Base-by-base conservation (phyloP, 2,797 vertebrate genomes). In the Spea hammondii region DNA sequence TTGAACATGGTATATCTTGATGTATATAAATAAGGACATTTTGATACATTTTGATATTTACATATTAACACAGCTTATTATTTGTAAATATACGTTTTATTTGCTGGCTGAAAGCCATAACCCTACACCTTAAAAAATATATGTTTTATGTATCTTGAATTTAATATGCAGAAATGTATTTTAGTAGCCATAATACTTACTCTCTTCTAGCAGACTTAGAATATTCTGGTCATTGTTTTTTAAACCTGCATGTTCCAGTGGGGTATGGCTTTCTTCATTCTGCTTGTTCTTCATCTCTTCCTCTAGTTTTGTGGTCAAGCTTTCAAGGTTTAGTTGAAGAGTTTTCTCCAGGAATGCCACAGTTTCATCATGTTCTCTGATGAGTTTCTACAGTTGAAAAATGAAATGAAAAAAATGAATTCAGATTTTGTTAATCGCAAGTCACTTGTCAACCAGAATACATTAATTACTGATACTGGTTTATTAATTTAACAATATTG, bases 151-250 rank as follows among this genome's bases (percentile, higher is more conserved):
- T 32, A 32, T 32, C 32, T 32, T 32, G 32, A 32, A 32, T 32
- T 32, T 32, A 32, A 32, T 32, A 32, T 32, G 32, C 32, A 32
- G 32, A 50, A 6, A 47, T 59, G 5, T 60, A 50, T 74, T 32
- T 32, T 32, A 32, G 32, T 32, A 57, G 60, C 48, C 44, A 32
- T 51, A 60, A 68, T 73, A 59, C 85, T 57, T 72, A 88, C 88
- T 77, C 6, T 84, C 6, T 6, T 78, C 71, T 12, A 89, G 59
- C 77, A 87, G 77, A 0, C 14, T 4, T 3, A 82, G 44, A 44
- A 87, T 67, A 53, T 67, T 77, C 45, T 82, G 83, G 0, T 87
- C 70, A 1, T 45, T 64, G 44, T 69, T 73, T n/a, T 69, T 48
- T 50, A 44, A 6, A 12, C 51, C 8, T 6, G 5, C 46, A 32